A percentile compares a stretch with the other conserved stretches of the same genome.
Evolutionary conservation across 2,113 vertebrate genomes (phyloP).

Genomic region (Himantopus leucocephalus): DNA sequence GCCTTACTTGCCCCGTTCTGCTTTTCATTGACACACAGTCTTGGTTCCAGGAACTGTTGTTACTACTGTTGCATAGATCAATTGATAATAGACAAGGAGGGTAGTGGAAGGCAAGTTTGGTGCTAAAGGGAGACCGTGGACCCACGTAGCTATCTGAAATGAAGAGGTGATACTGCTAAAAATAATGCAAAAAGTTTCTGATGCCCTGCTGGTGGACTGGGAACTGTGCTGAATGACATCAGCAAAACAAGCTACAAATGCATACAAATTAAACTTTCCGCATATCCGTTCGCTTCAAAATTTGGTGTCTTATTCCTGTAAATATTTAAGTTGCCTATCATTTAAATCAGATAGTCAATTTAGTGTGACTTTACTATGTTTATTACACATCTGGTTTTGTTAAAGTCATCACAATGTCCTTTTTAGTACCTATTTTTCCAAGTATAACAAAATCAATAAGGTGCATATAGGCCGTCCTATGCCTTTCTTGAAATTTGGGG

Average conservation of each 20-base stretch:
- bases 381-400: slow-evolving; percentile 33
- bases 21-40: slow-evolving; percentile 58
- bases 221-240: neutral
- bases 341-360: neutral
- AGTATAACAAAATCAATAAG: slow-evolving; percentile 32
- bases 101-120: neutral
- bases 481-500: slow-evolving; percentile 64
- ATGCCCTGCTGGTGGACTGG: neutral
- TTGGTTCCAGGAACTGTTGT: slow-evolving; percentile 47
- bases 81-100: neutral
- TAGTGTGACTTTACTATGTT: neutral
- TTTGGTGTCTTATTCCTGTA: neutral
- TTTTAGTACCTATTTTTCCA: slow-evolving; percentile 18
- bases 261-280: neutral
- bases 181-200: neutral
- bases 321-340: neutral
- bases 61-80: neutral
- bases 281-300: neutral
- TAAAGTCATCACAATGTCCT: slow-evolving; percentile 26
- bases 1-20: slow-evolving; percentile 71
- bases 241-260: neutral
- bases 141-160: neutral
- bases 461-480: slow-evolving; percentile 69
- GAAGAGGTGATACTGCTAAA: neutral
- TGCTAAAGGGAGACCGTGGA: neutral